Base-by-base conservation (phyloP, 2,888 invertebrate species). In the Pteria penguin region DNA sequence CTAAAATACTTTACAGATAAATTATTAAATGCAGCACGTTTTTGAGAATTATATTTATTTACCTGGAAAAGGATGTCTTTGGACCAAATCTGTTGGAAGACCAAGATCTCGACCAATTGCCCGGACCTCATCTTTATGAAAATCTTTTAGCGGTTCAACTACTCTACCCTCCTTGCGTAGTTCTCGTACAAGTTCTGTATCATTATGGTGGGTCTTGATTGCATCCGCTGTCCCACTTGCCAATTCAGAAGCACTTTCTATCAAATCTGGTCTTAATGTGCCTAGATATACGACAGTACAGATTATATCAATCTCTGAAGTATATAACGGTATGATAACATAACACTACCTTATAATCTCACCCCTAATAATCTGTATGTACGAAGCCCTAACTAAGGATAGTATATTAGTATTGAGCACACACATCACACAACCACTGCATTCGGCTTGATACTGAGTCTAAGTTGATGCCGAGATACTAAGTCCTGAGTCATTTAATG, bases 181-280 rank as follows among this genome's bases (percentile, higher is more conserved):
- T 86, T 94, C 94, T 75, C 98, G 94, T 74, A 99, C 97, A 74
- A 99, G 94, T 91, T 97, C 97, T 14, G 98, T 98, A 93, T 99
- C 99, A 93, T 99, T 99, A 94, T 99, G 99, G 93, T 99, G 99
- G 31, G 99, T 99, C 94, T 99, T 99, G 91, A 99, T 99, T 32
- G 96, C 96, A 88, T 98, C 97, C 0, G 99, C 99, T 93, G 96
- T 96, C 86, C 93, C 91, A 80, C 93, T 97, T 81, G 95, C 97
- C 88, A 97, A 90, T 77, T 94, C 93, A 2, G 98, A 98, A 5
- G 99, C 99, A 22, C 98, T 98, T 93, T 99, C 99, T 89, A 99
- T 99, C 86, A 99, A 94, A 93, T 99, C 99, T 55, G 99, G 99
- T 91, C 99, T 94, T 24, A 99, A 94, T 0, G 99, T 99, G 76